A percentile compares a stretch with the other conserved stretches of the same genome.
These are phyloP conservation scores for Nerophis ophidion DNA, from an alignment of 2,113 vertebrate species.

Conservation along the genomic window DNA sequence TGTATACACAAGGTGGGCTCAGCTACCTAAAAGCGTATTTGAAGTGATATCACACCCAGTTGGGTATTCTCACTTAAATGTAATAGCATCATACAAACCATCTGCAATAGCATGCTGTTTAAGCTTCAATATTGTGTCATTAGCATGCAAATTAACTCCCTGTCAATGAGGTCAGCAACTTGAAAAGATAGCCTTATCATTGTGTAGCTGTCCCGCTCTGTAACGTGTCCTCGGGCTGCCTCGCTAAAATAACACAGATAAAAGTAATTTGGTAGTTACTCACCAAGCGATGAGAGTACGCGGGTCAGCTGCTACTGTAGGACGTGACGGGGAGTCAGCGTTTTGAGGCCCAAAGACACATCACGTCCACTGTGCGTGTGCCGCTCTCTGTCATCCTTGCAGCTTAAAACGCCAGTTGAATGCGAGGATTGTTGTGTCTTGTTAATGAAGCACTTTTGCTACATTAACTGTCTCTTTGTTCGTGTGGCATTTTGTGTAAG, in stretches of 20 bases:
- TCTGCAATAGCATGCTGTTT: no score
- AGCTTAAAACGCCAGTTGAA: slow-evolving; percentile 23
- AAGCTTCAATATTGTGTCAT: neutral
- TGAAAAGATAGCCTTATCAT: neutral
- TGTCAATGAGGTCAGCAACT: slow-evolving; percentile 2
- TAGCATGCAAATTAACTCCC: neutral
- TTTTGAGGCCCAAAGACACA: slow-evolving; percentile 23
- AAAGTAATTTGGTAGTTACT: slow-evolving; percentile 48
- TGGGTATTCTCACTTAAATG: no score
- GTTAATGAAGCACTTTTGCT: slow-evolving; percentile 38
- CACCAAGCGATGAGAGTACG: slow-evolving; percentile 31
- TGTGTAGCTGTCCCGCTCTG: neutral
- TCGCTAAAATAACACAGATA: slow-evolving; percentile 39
- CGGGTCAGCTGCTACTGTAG: slow-evolving; percentile 14
- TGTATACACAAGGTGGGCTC: no score
- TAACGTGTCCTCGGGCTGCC: slow-evolving; percentile 20
- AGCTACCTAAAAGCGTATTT: no score
- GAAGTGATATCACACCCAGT: no score
- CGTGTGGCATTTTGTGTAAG: slow-evolving; percentile 56
- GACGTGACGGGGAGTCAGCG: slow-evolving; percentile 8
- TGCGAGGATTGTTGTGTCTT: slow-evolving; percentile 20
- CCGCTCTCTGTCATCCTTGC: slow-evolving; percentile 1
- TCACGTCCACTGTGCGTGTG: neutral
- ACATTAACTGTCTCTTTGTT: slow-evolving; percentile 45
- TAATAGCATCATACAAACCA: neutral